Evolutionary conservation across 2,888 invertebrate species (phyloP).

Genomic region (Drosophila monieri): DNA sequence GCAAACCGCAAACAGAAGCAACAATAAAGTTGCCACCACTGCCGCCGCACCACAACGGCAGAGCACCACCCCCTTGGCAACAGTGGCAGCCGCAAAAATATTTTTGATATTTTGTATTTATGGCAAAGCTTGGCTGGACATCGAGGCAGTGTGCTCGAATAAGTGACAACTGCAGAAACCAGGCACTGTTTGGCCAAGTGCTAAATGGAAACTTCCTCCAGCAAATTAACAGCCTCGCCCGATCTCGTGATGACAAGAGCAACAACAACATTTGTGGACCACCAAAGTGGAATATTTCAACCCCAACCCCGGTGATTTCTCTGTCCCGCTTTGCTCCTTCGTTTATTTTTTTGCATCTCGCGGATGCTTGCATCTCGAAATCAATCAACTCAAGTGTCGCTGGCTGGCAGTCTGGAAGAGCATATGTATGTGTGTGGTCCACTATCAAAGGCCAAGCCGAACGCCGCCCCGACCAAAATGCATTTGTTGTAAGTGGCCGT

Average conservation of each 20-base stretch:
- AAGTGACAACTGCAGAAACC: slow-evolving; percentile 69
- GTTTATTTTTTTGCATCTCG: slow-evolving; percentile 66
- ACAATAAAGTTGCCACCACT: slow-evolving; percentile 55
- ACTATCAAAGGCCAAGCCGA: slow-evolving; percentile 65
- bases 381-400: slow-evolving; percentile 77
- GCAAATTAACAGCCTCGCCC: slow-evolving; percentile 67
- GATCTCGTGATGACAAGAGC: slow-evolving; percentile 26
- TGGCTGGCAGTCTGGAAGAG: slow-evolving; percentile 14
- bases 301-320: slow-evolving; percentile 11
- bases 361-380: slow-evolving; percentile 65
- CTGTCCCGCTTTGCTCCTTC: slow-evolving; percentile 11
- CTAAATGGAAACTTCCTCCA: slow-evolving; percentile 77
- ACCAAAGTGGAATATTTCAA: slow-evolving; percentile 60
- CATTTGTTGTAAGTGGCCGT: slow-evolving; percentile 77
- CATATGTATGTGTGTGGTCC: slow-evolving; percentile 67
- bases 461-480: slow-evolving; percentile 67
- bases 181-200: slow-evolving; percentile 74
- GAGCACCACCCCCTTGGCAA: slow-evolving; percentile 43
- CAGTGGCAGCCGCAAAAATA: slow-evolving; percentile 46
- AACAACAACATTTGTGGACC: slow-evolving; percentile 43
- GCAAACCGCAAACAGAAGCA: slow-evolving; percentile 54
- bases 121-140: slow-evolving; percentile 50
- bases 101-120: slow-evolving; percentile 77
- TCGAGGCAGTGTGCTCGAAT: slow-evolving; percentile 35
- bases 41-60: no score